Conservation (phyloP, 1,140 invertebrate species). For the Drosophila quadrilineata region DNA sequence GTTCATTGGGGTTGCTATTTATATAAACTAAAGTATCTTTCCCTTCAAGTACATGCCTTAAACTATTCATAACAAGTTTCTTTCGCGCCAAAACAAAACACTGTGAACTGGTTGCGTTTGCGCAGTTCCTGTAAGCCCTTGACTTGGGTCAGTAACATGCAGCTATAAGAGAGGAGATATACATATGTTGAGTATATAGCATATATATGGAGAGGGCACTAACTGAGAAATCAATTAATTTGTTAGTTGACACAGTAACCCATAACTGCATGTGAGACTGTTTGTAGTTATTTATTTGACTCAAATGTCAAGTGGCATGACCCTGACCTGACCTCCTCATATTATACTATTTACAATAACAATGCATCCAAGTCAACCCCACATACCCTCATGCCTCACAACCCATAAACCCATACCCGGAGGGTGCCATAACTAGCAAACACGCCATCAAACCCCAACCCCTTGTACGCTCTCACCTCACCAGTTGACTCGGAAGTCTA, state of each 20-base stretch:
- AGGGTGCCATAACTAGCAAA: not conserved
- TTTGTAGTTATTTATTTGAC: conserved; percentile 29
- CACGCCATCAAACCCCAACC: no score
- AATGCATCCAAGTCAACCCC: conserved; percentile 12
- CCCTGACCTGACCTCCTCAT: conserved; percentile 56
- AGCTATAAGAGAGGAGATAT: not conserved
- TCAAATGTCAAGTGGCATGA: conserved; percentile 48
- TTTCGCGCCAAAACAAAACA: conserved; percentile 53
- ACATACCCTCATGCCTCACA: no score
- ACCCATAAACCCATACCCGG: conserved; percentile 12
- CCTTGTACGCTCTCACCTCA: not conserved
- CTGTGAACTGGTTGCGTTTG: conserved; percentile 23
- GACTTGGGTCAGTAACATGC: conserved; percentile 60
- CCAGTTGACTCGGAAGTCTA: conserved; percentile 2
- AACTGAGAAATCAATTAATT: not conserved
- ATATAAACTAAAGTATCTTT: no score
- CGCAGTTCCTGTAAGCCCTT: conserved; percentile 47
- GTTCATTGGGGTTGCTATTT: conserved; percentile 43
- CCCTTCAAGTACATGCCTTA: not conserved
- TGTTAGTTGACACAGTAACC: not conserved
- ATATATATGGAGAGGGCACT: not conserved
- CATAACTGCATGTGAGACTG: not conserved
- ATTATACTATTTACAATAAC: not conserved
- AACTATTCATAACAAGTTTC: conserved; percentile 43
- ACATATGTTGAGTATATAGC: not conserved